Percentiles rank a stretch among this genome's conserved stretches.
These are phyloP conservation scores for Acleris emargana DNA, from an alignment of 2,888 invertebrate species.

Conservation along the genomic window DNA sequence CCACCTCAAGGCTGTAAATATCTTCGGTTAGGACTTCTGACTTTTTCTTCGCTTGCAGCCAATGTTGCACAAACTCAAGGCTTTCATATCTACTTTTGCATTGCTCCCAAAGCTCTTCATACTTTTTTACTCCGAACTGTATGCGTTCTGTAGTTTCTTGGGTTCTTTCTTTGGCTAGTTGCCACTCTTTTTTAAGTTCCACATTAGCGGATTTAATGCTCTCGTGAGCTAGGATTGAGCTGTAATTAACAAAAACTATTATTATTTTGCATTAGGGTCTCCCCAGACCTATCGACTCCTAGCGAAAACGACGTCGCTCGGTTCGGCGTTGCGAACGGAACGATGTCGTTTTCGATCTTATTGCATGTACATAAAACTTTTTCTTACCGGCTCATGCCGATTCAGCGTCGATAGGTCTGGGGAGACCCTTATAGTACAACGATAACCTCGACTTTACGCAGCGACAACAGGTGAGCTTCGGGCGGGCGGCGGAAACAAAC, in stretches of 20 bases:
- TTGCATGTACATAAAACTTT: too few species aligned
- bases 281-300: too few species aligned
- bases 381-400: too few species aligned
- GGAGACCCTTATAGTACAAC: too few species aligned
- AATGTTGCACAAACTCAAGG: constrained; percentile 62
- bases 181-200: constrained; percentile 61
- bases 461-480: too few species aligned
- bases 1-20: constrained; percentile 49
- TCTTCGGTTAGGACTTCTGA: constrained; percentile 46
- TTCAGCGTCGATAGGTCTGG: too few species aligned
- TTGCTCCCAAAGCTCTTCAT: constrained; percentile 63
- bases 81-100: constrained; percentile 65
- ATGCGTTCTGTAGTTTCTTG: constrained; percentile 53
- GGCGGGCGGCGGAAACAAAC: too few species aligned
- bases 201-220: constrained; percentile 62
- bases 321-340: too few species aligned
- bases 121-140: constrained; percentile 57
- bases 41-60: constrained; percentile 50
- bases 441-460: too few species aligned
- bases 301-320: too few species aligned
- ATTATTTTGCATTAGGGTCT: neutral
- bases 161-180: constrained; percentile 58
- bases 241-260: constrained; percentile 43
- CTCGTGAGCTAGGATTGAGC: constrained; percentile 55
- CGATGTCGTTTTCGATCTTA: too few species aligned